Percentiles rank a stretch among this genome's conserved stretches.
phyloP scores from a whole-genome alignment of 1,140 invertebrate species.

The Pteromalus puparum region DNA sequence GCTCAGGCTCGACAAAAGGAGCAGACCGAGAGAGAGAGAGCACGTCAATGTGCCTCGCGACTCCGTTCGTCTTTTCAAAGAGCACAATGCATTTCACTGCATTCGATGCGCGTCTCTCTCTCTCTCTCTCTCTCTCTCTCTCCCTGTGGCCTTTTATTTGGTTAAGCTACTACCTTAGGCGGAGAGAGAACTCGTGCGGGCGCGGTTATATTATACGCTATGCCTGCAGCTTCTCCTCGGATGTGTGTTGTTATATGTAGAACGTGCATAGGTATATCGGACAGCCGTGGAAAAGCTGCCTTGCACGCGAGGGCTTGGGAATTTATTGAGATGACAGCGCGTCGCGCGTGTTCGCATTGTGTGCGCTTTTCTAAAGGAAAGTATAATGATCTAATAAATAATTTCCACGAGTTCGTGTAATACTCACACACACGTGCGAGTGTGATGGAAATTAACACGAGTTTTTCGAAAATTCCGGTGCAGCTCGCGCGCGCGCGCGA shows the following conservation, averaged over 20 bases:
- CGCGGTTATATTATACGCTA: background rate
- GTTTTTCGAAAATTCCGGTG: background rate
- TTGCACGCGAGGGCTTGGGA: background rate
- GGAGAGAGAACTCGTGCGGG: background rate
- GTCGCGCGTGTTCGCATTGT: background rate
- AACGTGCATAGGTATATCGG: background rate
- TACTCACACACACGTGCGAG: background rate
- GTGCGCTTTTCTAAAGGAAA: background rate
- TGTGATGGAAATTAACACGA: background rate
- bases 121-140: constrained; percentile 2
- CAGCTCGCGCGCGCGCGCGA: background rate
- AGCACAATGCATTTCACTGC: constrained; percentile 2
- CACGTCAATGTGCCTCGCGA: constrained; percentile 3
- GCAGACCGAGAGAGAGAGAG: background rate
- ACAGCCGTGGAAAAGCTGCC: constrained; percentile 34
- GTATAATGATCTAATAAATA: constrained; percentile 24
- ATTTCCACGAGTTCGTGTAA: background rate
- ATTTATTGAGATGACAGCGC: constrained; percentile 38
- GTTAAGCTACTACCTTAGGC: constrained; percentile 30
- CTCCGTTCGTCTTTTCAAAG: background rate
- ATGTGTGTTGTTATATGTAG: background rate
- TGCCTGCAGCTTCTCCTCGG: too few species aligned
- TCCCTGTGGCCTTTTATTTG: constrained; percentile 36
- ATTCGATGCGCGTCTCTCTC: background rate
- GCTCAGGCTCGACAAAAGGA: background rate